A percentile compares a stretch with the other conserved stretches of the same genome.
Conservation (phyloP, 2,888 invertebrate genomes). For the Aradus depressus region DNA sequence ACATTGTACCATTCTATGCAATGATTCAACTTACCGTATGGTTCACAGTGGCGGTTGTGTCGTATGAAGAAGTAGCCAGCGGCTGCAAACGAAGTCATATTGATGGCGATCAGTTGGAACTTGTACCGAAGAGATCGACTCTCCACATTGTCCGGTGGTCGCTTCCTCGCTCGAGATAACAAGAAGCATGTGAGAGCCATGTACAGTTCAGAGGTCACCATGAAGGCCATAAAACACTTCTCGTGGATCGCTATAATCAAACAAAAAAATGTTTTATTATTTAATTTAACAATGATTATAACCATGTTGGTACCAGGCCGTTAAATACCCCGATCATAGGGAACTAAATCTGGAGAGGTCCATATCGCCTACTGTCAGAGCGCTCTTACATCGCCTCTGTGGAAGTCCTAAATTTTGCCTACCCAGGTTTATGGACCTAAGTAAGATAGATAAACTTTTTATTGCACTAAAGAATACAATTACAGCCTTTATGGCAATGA, state of each 20-base stretch:
- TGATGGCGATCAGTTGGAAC: conserved; percentile 58
- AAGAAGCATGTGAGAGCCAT: conserved; percentile 72
- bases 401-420: too few relatives aligned
- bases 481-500: too few relatives aligned
- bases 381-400: too few relatives aligned
- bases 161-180: conserved; percentile 53
- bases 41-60: conserved; percentile 86
- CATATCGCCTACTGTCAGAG: too few relatives aligned
- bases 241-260: conserved; percentile 67
- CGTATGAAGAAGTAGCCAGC: conserved; percentile 82
- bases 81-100: conserved; percentile 59
- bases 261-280: conserved; percentile 7
- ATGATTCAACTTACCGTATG: conserved; percentile 57
- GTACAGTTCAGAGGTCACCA: conserved; percentile 71
- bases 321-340: too few relatives aligned
- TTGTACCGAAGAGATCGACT: conserved; percentile 64
- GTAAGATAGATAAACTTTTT: too few relatives aligned
- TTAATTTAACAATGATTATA: neutral
- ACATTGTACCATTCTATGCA: too few relatives aligned
- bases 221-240: conserved; percentile 75
- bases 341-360: too few relatives aligned
- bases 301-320: too few relatives aligned
- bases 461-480: too few relatives aligned
- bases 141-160: conserved; percentile 47
- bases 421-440: too few relatives aligned